Percentiles rank a stretch among this genome's conserved stretches.
phyloP scores from a whole-genome alignment of 1,140 invertebrate species.

The Kradibia gibbosae region DNA sequence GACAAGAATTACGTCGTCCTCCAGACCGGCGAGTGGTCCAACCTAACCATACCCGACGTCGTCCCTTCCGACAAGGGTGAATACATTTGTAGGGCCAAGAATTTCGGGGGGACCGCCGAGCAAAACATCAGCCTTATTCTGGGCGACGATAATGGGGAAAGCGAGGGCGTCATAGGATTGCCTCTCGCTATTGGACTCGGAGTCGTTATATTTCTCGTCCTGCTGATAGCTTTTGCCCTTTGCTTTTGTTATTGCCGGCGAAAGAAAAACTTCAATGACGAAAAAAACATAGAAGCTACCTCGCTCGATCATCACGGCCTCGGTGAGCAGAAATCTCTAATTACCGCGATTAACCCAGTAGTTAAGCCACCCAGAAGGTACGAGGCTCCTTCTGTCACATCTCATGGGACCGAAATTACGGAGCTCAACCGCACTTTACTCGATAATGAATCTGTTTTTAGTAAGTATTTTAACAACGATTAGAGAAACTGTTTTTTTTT shows the following conservation, averaged over 20 bases:
- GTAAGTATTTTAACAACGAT: slow-evolving; percentile 76
- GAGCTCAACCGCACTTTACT: slow-evolving; percentile 85
- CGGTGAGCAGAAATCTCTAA: slow-evolving; percentile 83
- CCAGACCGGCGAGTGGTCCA: slow-evolving; percentile 78
- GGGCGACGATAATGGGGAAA: slow-evolving; percentile 68
- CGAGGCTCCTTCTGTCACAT: slow-evolving; percentile 78
- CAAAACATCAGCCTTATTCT: slow-evolving; percentile 80
- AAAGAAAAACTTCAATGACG: slow-evolving; percentile 69
- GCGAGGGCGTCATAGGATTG: slow-evolving; percentile 67
- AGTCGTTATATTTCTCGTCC: slow-evolving; percentile 73
- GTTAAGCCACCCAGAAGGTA: slow-evolving; percentile 84
- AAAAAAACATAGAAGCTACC: slow-evolving; percentile 72
- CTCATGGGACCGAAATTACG: slow-evolving; percentile 82
- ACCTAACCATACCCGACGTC: slow-evolving; percentile 83
- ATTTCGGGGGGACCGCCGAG: slow-evolving; percentile 86
- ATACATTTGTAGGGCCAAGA: slow-evolving; percentile 90
- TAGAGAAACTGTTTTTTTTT: no score
- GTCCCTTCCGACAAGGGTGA: slow-evolving; percentile 85
- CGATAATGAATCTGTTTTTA: slow-evolving; percentile 80
- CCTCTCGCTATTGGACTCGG: slow-evolving; percentile 70
- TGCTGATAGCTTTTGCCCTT: slow-evolving; percentile 77
- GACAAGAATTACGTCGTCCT: slow-evolving; percentile 70
- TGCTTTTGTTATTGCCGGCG: slow-evolving; percentile 80
- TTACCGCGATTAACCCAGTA: slow-evolving; percentile 86
- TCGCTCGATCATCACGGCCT: slow-evolving; percentile 71